Conservation (phyloP, 2,113 vertebrate genomes). For the Phalacrocorax carbo region DNA sequence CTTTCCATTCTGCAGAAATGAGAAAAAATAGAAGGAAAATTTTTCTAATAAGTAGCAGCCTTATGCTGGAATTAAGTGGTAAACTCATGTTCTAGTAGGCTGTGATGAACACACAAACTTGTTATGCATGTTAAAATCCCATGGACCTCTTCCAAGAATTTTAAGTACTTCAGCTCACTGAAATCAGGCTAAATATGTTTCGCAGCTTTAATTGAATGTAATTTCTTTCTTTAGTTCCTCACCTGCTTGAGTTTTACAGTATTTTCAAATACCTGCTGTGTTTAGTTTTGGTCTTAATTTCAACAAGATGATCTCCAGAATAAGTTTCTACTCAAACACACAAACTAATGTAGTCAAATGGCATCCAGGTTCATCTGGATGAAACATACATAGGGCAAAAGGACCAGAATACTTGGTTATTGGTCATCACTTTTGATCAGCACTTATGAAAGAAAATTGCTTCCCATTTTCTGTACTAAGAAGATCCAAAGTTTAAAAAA, state of each 20-base stretch:
- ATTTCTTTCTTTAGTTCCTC: neutral
- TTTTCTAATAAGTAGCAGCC: neutral
- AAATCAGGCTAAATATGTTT: neutral
- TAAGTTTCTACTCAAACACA: neutral
- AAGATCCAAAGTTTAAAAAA: neutral
- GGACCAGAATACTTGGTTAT: neutral
- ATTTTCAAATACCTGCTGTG: neutral
- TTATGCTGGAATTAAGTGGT: neutral
- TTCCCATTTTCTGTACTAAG: neutral
- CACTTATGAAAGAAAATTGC: neutral
- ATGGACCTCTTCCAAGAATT: neutral
- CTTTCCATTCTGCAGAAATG: neutral
- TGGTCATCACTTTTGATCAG: neutral
- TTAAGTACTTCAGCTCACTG: neutral
- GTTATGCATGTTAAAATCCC: neutral
- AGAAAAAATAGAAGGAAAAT: neutral
- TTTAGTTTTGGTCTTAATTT: neutral
- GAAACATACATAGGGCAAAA: neutral
- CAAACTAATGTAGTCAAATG: neutral
- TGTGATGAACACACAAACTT: neutral
- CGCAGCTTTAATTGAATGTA: fast-evolving
- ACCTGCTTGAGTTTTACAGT: neutral
- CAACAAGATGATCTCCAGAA: neutral
- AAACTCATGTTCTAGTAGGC: neutral
- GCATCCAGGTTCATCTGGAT: neutral